These are phyloP conservation scores for Meliscaeva auricollis DNA, from an alignment of 2,888 invertebrate genomes.

Conservation along the genomic window DNA sequence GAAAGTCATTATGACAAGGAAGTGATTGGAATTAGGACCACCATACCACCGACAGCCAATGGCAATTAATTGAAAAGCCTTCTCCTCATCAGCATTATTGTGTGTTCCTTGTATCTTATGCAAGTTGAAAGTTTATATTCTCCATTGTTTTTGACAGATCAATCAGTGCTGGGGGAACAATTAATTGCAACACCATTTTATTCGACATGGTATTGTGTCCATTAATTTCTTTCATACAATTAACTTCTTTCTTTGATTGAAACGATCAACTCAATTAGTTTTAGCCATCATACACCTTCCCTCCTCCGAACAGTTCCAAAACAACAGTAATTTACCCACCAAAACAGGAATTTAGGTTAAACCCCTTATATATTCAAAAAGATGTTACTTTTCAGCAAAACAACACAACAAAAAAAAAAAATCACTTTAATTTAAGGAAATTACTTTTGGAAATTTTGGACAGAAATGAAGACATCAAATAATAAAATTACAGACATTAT, in stretches of 20 bases:
- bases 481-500: slow-evolving; percentile 25
- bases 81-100: background rate
- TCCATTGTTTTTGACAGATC: slow-evolving; percentile 35
- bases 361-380: slow-evolving; percentile 24
- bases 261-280: slow-evolving; percentile 36
- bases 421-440: slow-evolving; percentile 37
- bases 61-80: slow-evolving; percentile 7
- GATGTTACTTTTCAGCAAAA: slow-evolving; percentile 19
- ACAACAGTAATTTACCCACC: background rate
- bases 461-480: slow-evolving; percentile 57
- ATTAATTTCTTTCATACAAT: slow-evolving; percentile 28
- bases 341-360: slow-evolving; percentile 51
- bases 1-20: slow-evolving; percentile 51
- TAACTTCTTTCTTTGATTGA: slow-evolving; percentile 12
- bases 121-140: slow-evolving; percentile 20
- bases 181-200: slow-evolving; percentile 31
- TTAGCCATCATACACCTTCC: background rate
- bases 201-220: slow-evolving; percentile 1
- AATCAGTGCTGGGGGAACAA: slow-evolving; percentile 35
- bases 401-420: background rate
- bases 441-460: slow-evolving; percentile 49
- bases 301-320: background rate
- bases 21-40: slow-evolving; percentile 18
- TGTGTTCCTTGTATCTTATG: slow-evolving; percentile 4
- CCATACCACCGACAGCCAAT: background rate